Conservation (phyloP, 2,113 vertebrate species). For the Pterocles burchelli region DNA sequence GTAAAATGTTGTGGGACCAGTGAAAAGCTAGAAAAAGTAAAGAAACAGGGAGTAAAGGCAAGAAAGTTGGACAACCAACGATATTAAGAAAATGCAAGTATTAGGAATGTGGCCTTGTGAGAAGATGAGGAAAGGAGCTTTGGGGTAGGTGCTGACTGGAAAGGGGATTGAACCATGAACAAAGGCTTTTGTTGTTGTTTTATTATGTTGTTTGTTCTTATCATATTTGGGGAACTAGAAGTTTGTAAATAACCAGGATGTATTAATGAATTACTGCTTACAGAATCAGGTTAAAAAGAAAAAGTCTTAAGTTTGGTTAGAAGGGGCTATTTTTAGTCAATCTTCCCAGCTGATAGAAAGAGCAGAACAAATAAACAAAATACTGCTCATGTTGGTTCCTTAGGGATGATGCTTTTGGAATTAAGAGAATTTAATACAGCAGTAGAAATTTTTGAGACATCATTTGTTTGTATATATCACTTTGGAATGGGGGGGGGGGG, state of each 20-base stretch:
- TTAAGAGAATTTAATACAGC: background rate
- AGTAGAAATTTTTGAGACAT: background rate
- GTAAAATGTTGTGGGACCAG: background rate
- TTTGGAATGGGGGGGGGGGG: background rate
- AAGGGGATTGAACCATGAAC: background rate
- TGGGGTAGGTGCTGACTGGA: background rate
- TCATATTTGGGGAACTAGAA: background rate
- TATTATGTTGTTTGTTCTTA: background rate
- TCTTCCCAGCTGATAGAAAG: background rate
- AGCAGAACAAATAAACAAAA: background rate
- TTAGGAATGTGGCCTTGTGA: background rate
- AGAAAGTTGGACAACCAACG: background rate
- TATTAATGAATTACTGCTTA: background rate
- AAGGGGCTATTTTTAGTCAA: background rate
- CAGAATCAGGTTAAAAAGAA: background rate
- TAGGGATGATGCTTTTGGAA: background rate
- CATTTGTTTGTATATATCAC: background rate
- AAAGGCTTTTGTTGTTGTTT: background rate
- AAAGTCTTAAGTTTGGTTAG: background rate
- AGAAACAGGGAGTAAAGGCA: background rate
- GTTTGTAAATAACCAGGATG: background rate
- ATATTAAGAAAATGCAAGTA: background rate
- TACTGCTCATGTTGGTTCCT: background rate
- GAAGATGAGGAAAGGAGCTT: background rate
- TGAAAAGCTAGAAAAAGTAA: background rate